phyloP scores from a whole-genome alignment of 2,888 invertebrate genomes.

The Linhomoeus sp. region DNA sequence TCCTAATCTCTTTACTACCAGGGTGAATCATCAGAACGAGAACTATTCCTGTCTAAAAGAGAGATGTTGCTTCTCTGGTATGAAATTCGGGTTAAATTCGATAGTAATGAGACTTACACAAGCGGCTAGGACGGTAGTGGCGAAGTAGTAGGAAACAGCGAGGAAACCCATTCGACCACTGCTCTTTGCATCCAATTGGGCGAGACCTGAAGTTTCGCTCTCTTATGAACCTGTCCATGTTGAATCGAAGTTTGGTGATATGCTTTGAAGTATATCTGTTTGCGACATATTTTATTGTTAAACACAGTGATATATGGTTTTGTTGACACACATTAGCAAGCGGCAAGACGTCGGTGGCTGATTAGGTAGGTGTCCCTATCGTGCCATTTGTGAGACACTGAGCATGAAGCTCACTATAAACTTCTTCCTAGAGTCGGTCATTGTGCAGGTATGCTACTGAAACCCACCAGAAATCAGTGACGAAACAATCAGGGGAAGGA shows the following conservation, averaged over 20 bases:
- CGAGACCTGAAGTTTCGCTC: slow-evolving; percentile 39
- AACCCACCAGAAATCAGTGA: slow-evolving; percentile 42
- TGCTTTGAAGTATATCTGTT: too few relatives aligned
- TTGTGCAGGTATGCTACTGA: too few relatives aligned
- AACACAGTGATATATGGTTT: too few relatives aligned
- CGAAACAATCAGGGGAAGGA: slow-evolving; percentile 45
- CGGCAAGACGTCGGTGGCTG: too few relatives aligned
- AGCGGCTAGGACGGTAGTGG: slow-evolving; percentile 45
- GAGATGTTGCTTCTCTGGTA: background rate
- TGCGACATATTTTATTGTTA: too few relatives aligned
- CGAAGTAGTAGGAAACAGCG: slow-evolving; percentile 43
- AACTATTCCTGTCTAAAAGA: slow-evolving; percentile 36
- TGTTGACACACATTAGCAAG: too few relatives aligned
- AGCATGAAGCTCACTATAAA: too few relatives aligned
- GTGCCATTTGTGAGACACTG: too few relatives aligned
- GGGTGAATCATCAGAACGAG: slow-evolving; percentile 45
- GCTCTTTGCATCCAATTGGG: slow-evolving; percentile 43
- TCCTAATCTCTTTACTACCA: slow-evolving; percentile 36
- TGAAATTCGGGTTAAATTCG: background rate
- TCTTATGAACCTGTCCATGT: too few relatives aligned
- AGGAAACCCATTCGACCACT: slow-evolving; percentile 44
- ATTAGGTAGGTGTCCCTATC: too few relatives aligned
- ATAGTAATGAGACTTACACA: slow-evolving; percentile 28
- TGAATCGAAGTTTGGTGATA: too few relatives aligned
- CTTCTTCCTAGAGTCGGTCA: too few relatives aligned